These are phyloP conservation scores for Conopomorpha cramerella DNA, from an alignment of 1,140 invertebrate genomes.

Conservation along the genomic window DNA sequence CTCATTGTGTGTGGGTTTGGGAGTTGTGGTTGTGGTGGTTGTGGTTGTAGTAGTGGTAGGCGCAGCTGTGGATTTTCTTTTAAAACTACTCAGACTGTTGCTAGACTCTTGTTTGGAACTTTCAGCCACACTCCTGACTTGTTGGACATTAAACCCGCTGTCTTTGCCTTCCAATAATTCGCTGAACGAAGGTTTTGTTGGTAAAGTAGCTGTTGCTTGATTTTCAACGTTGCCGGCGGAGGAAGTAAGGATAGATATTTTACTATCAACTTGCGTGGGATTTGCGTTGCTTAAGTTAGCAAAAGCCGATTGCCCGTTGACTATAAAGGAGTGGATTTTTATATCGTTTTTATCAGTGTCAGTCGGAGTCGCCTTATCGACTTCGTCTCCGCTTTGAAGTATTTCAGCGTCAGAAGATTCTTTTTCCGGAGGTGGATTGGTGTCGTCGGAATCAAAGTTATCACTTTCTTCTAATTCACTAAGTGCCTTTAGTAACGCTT, in stretches of 20 bases:
- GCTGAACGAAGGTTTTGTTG: conserved; percentile 31
- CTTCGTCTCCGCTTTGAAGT: conserved; percentile 17
- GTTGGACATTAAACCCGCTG: conserved; percentile 30
- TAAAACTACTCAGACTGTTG: no score
- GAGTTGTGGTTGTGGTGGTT: conserved; percentile 62
- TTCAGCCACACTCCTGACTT: conserved; percentile 38
- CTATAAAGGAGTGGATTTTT: conserved; percentile 47
- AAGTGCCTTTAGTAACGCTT: conserved; percentile 71
- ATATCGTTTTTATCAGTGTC: conserved; percentile 22
- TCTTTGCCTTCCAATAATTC: conserved; percentile 48
- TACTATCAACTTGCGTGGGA: conserved; percentile 33
- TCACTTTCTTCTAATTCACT: conserved; percentile 67
- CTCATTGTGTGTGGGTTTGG: conserved; percentile 64
- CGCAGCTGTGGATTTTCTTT: conserved; percentile 15
- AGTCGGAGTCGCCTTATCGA: no score
- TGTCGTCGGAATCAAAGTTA: conserved; percentile 24
- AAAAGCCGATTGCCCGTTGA: conserved; percentile 50
- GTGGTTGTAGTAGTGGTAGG: conserved; percentile 45
- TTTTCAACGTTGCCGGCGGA: conserved; percentile 48
- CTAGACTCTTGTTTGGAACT: no score
- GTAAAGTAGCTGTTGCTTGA: conserved; percentile 32
- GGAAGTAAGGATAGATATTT: conserved; percentile 43
- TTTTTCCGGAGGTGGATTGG: conserved; percentile 17
- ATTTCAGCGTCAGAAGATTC: no score
- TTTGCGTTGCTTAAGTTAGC: conserved; percentile 22